Percentiles rank a stretch among this genome's conserved stretches.
These are phyloP conservation scores for Drosophila pectinifera DNA, from an alignment of 1,140 invertebrate genomes.

Conservation along the genomic window DNA sequence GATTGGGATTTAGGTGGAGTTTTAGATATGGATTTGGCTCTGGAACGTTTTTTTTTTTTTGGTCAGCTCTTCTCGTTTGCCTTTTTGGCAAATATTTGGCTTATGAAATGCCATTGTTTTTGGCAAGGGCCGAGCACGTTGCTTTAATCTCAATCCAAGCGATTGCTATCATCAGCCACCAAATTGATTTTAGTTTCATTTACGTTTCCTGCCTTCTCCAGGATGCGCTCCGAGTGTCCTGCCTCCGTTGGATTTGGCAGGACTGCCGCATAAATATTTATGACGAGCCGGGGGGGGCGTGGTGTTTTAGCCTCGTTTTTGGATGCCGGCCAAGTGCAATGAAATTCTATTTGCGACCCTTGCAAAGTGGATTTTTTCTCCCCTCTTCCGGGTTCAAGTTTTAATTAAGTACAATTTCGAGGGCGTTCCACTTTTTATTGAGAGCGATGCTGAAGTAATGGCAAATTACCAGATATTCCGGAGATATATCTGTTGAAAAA, in stretches of 20 bases:
- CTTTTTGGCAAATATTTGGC: slow-evolving; percentile 58
- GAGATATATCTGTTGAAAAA: slow-evolving; percentile 26
- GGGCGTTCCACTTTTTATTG: slow-evolving; percentile 50
- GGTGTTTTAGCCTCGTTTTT: slow-evolving; percentile 43
- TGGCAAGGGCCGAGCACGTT: slow-evolving; percentile 22
- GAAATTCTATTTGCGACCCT: slow-evolving; percentile 77
- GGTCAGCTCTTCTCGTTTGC: neutral
- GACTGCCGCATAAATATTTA: slow-evolving; percentile 75
- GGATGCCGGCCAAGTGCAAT: slow-evolving; percentile 74
- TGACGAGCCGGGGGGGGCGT: slow-evolving; percentile 52
- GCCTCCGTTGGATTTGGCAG: slow-evolving; percentile 63
- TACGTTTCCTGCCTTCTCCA: slow-evolving; percentile 60
- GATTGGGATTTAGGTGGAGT: neutral
- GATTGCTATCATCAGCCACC: slow-evolving; percentile 72
- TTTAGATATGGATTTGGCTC: neutral
- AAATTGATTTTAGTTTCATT: slow-evolving; percentile 83
- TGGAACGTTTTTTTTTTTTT: slow-evolving; percentile 14
- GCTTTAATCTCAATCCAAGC: slow-evolving; percentile 71
- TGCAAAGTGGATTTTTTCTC: slow-evolving; percentile 47
- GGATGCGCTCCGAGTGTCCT: slow-evolving; percentile 8
- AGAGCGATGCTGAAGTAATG: slow-evolving; percentile 8
- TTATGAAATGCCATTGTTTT: slow-evolving; percentile 61
- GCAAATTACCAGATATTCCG: slow-evolving; percentile 18
- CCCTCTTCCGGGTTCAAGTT: slow-evolving; percentile 43
- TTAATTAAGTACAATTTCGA: slow-evolving; percentile 81